A percentile compares a stretch with the other conserved stretches of the same genome.
Evolutionary conservation across 2,113 vertebrate species (phyloP).

Genomic region (Ciconia stormi): DNA sequence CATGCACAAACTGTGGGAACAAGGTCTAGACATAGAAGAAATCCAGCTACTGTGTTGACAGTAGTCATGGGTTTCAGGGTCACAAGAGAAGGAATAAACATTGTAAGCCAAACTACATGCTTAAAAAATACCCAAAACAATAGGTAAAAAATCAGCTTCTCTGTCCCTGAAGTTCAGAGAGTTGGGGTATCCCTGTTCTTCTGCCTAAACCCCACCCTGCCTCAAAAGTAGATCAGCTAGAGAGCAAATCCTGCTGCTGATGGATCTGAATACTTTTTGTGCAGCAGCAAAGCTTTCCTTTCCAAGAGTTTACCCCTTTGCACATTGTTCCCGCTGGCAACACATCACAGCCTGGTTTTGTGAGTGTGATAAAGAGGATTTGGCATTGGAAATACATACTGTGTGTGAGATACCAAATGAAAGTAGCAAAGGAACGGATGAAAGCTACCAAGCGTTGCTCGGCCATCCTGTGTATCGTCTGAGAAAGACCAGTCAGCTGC

Average conservation of each 20-base stretch:
- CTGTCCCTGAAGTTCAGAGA: neutral
- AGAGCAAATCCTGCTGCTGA: neutral
- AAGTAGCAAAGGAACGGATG: neutral
- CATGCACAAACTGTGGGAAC: neutral
- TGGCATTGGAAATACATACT: neutral
- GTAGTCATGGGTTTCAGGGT: neutral
- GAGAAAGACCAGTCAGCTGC: neutral
- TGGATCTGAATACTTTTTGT: neutral
- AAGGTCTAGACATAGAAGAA: neutral
- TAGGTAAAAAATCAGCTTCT: neutral
- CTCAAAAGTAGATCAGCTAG: neutral
- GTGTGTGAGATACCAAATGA: neutral
- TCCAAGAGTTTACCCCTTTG: neutral
- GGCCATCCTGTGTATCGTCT: neutral
- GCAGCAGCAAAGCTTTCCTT: neutral
- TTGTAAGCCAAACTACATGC: neutral
- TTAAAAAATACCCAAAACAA: neutral
- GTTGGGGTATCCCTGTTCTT: accelerated
- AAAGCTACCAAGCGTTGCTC: neutral
- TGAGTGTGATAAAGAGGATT: constrained; percentile 18
- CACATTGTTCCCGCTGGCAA: neutral
- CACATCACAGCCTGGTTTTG: constrained; percentile 10
- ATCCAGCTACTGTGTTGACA: neutral
- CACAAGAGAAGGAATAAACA: neutral
- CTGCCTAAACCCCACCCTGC: neutral